Evolutionary conservation across 2,113 vertebrate genomes (phyloP).

Genomic region (Bos indicus): DNA sequence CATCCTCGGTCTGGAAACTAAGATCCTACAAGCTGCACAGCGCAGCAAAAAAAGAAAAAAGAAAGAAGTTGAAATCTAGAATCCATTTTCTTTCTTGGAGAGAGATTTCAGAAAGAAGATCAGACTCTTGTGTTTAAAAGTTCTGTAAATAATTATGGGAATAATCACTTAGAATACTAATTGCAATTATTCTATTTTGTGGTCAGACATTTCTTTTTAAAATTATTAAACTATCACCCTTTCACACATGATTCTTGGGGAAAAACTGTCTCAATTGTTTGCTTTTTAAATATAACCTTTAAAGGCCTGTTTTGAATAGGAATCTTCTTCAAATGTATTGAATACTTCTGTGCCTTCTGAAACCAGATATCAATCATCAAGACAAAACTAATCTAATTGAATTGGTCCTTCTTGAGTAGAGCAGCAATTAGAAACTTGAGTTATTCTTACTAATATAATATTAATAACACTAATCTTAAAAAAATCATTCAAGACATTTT

Average conservation of each 20-base stretch:
- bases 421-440: neutral
- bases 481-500: neutral
- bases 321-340: neutral
- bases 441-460: neutral
- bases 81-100: neutral
- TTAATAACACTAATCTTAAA: neutral
- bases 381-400: neutral
- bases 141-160: neutral
- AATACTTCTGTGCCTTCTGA: neutral
- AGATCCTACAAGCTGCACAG: neutral
- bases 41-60: neutral
- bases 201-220: neutral
- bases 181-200: neutral
- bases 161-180: neutral
- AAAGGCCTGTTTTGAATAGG: neutral
- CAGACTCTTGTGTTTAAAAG: neutral
- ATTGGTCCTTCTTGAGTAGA: neutral
- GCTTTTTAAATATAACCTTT: constrained; percentile 3
- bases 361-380: neutral
- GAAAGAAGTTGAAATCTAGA: neutral
- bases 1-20: neutral
- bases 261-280: neutral
- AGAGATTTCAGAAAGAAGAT: neutral
- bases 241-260: neutral
- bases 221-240: neutral